Conservation (phyloP, 2,888 invertebrate genomes). For the Plebejus anna region DNA sequence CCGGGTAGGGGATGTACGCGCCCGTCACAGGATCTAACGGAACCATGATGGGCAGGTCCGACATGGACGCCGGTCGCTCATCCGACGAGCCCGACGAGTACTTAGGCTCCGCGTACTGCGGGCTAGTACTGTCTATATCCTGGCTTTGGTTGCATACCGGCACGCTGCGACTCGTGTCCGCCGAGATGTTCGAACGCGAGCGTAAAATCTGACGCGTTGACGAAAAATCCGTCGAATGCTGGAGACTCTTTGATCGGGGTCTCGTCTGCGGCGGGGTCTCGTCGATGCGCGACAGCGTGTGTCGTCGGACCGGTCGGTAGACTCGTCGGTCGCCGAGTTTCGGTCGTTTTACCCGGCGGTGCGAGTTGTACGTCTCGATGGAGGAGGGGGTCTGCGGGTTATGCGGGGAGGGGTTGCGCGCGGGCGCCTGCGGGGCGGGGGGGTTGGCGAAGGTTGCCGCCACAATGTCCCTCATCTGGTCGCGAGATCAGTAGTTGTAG, state of each 20-base stretch:
- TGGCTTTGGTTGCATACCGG: conserved; percentile 69
- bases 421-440: conserved; percentile 73
- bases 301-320: conserved; percentile 60
- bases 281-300: conserved; percentile 70
- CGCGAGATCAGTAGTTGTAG: conserved; percentile 90
- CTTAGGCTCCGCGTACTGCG: conserved; percentile 68
- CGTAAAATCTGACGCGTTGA: conserved; percentile 61
- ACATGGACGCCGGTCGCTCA: conserved; percentile 60
- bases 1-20: conserved; percentile 65
- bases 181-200: conserved; percentile 69
- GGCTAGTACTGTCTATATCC: conserved; percentile 56
- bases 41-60: conserved; percentile 64
- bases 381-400: conserved; percentile 45
- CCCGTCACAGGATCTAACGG: conserved; percentile 62
- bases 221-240: conserved; percentile 61
- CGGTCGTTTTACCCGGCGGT: conserved; percentile 58
- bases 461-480: conserved; percentile 77
- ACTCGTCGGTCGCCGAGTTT: conserved; percentile 61
- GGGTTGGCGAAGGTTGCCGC: conserved; percentile 70
- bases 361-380: conserved; percentile 69
- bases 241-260: conserved; percentile 58
- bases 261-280: conserved; percentile 56
- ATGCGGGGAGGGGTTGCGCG: conserved; percentile 58
- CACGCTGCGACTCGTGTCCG: conserved; percentile 70
- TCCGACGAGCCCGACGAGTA: conserved; percentile 58